These are phyloP conservation scores for Pediacus dermestoides DNA, from an alignment of 2,888 invertebrate species.

Conservation along the genomic window DNA sequence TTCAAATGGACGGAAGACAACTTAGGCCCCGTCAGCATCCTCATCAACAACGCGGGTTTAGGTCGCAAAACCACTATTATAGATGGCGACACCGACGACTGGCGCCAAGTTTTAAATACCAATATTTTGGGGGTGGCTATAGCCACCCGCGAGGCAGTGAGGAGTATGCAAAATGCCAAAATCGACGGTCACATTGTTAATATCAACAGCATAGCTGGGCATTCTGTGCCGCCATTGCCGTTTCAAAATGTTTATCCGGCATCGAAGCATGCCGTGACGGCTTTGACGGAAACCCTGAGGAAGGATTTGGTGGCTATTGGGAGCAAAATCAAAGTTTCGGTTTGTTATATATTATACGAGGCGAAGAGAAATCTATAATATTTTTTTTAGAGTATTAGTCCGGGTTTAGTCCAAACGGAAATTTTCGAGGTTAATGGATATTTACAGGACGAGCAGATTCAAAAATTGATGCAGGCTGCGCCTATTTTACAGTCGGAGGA, in stretches of 20 bases:
- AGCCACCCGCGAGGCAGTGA: conserved; percentile 28
- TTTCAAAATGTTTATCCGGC: conserved; percentile 22
- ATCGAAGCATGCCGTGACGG: conserved; percentile 21
- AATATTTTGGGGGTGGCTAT: conserved; percentile 31
- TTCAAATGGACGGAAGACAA: conserved; percentile 22
- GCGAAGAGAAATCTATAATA: conserved; percentile 2
- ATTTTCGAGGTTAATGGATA: conserved; percentile 24
- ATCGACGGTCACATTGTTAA: conserved; percentile 32
- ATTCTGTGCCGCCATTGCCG: conserved; percentile 17
- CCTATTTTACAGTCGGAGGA: conserved; percentile 27
- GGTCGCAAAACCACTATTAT: conserved; percentile 13
- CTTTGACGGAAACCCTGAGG: conserved; percentile 19
- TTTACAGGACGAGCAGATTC: conserved; percentile 16
- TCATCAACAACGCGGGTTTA: conserved; percentile 26
- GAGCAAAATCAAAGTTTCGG: conserved; percentile 23
- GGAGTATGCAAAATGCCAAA: conserved; percentile 27
- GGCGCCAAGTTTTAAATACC: conserved; percentile 32
- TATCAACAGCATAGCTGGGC: conserved; percentile 27
- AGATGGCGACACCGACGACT: conserved; percentile 28
- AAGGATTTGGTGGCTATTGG: conserved; percentile 18
- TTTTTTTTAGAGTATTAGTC: conserved; percentile 32
- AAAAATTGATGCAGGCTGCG: conserved; percentile 16
- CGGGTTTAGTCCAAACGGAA: conserved; percentile 30
- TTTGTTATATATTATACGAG: conserved; percentile 9
- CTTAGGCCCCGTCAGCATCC: conserved; percentile 22